Base-by-base conservation (phyloP, 1,140 invertebrate genomes). In the Diorhabda elongata region DNA sequence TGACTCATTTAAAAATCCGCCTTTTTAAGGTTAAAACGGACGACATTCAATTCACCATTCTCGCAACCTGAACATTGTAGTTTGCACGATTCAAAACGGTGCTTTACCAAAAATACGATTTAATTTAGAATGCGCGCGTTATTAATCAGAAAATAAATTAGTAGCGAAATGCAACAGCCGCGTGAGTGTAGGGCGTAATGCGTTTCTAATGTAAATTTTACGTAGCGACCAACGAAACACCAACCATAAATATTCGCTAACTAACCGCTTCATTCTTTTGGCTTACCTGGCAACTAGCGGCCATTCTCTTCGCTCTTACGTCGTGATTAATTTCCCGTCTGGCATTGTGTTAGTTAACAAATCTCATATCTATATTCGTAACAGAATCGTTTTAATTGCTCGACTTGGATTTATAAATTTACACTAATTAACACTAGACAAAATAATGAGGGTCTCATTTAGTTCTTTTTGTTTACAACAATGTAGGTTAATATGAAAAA, bases 121-220 rank as follows among this genome's bases (percentile, higher is more conserved):
- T 77, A 76, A 77, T 77, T 73, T 77, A 61, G 72, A 71, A 71
- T 71, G 68, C 71, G 70, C 75, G 72, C 76, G 73, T 71, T 76
- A 77, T 77, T 77, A 76, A 77, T 76, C 71, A 77, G 70, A 65
- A 75, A 73, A 76, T 77, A 75, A 77, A 77, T 77, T 74, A 74
- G 74, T 71, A 69, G 63, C 42, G 71, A 75, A 70, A 68, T 69
- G 73, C 70, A 66, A 70, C 71, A 69, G 68, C 69, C 63, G 68
- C 63, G 66, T 69, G 65, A 67, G 64, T 67, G 47, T 61, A 60
- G 71, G 67, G 71, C 68, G 72, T 75, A 75, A 75, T 75, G 73
- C 64, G 67, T 73, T 71, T 74, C 69, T 73, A 76, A 76, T 74
- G 73, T 70, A 74, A 74, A 76, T 74, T 74, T 71, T 67, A 61